Evolutionary conservation across 1,140 invertebrate species (phyloP).

Genomic region (Stenopsyche tienmushanensis): DNA sequence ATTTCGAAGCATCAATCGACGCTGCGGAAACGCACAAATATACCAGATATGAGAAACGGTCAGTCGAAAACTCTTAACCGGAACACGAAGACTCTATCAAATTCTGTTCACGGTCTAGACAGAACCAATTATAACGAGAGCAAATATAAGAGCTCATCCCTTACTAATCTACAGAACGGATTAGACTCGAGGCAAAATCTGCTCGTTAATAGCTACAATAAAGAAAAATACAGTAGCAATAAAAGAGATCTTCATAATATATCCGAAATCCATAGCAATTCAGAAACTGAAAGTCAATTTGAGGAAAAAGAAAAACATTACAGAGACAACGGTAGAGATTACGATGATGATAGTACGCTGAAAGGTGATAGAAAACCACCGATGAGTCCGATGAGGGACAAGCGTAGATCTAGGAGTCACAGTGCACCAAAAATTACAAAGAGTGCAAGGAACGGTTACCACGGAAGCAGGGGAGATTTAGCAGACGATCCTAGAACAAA

Average conservation of each 20-base stretch:
- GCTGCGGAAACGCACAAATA: constrained; percentile 40
- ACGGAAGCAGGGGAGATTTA: constrained; percentile 32
- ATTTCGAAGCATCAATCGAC: constrained; percentile 48
- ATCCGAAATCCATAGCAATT: constrained; percentile 57
- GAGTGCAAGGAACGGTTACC: constrained; percentile 43
- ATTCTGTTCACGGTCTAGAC: constrained; percentile 52
- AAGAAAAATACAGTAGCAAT: constrained; percentile 40
- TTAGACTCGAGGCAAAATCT: constrained; percentile 34
- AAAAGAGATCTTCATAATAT: constrained; percentile 60
- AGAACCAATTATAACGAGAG: constrained; percentile 49
- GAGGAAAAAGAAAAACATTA: constrained; percentile 43
- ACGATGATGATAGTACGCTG: constrained; percentile 18
- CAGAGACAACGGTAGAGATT: constrained; percentile 11
- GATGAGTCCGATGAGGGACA: constrained; percentile 47
- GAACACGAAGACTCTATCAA: constrained; percentile 48
- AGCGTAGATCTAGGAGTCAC: constrained; percentile 48
- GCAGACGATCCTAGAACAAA: constrained; percentile 46
- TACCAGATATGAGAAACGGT: constrained; percentile 29
- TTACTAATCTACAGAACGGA: constrained; percentile 50
- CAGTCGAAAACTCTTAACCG: constrained; percentile 45
- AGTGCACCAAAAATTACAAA: constrained; percentile 52
- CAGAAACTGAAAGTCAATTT: constrained; percentile 50
- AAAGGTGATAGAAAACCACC: constrained; percentile 46
- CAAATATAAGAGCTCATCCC: constrained; percentile 50
- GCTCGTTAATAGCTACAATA: constrained; percentile 34